Conservation (phyloP, 2,797 vertebrate genomes). For the Lepilemur septentrionalis region DNA sequence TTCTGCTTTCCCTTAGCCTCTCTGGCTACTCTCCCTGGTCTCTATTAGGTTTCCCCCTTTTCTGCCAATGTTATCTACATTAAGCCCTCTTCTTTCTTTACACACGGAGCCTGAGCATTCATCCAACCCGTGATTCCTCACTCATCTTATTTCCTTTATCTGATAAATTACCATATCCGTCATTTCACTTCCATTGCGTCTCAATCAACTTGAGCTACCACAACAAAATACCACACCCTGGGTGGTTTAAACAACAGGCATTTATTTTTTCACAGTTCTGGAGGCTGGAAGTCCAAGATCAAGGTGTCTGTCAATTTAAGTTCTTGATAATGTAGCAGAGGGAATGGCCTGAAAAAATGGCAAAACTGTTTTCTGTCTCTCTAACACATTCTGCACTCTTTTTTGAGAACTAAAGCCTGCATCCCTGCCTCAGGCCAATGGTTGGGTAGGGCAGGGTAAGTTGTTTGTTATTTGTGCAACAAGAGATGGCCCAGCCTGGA, state of each 20-base stretch:
- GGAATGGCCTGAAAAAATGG: too few species aligned
- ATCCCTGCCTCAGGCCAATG: too few species aligned
- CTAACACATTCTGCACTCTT: too few species aligned
- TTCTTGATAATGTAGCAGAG: neutral
- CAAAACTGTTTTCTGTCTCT: too few species aligned
- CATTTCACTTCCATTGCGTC: neutral
- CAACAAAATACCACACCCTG: neutral
- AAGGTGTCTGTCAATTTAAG: neutral
- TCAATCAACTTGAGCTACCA: neutral
- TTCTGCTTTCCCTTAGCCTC: neutral
- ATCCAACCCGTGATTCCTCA: neutral
- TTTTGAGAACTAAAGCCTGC: too few species aligned
- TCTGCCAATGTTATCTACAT: neutral
- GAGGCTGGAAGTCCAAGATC: neutral
- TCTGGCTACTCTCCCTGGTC: neutral
- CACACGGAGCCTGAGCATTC: neutral
- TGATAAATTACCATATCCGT: neutral
- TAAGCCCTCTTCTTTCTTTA: neutral
- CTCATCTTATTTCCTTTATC: neutral
- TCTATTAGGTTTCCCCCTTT: neutral
- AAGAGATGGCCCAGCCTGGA: too few species aligned
- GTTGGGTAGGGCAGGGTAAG: too few species aligned
- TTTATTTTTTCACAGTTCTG: neutral
- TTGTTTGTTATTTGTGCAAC: too few species aligned
- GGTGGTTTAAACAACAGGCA: neutral